Percentiles rank a stretch among this genome's conserved stretches.
These are phyloP conservation scores for Crenuchus spilurus DNA, from an alignment of 2,797 vertebrate species.

Conservation along the genomic window DNA sequence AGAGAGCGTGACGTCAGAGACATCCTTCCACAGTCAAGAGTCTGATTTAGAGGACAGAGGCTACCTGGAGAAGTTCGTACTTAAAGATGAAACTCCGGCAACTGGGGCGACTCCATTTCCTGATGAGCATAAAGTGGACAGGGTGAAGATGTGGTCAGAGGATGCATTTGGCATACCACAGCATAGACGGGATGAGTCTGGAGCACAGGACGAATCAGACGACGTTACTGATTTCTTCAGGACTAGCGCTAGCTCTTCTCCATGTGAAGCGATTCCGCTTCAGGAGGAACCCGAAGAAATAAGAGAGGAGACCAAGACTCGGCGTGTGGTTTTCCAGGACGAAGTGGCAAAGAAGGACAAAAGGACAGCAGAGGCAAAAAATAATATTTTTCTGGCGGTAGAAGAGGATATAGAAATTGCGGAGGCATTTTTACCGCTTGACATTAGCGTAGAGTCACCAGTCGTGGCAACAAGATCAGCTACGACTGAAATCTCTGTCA, in stretches of 20 bases:
- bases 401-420: conserved; percentile 19
- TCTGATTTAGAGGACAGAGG: conserved; percentile 88
- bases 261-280: conserved; percentile 57
- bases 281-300: conserved; percentile 50
- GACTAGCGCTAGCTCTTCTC: conserved; percentile 73
- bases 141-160: conserved; percentile 54
- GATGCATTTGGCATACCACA: conserved; percentile 61
- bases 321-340: conserved; percentile 38
- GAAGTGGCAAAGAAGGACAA: neutral
- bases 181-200: conserved; percentile 21
- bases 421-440: conserved; percentile 39
- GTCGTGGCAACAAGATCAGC: conserved; percentile 20
- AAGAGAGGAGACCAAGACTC: conserved; percentile 22
- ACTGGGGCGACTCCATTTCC: conserved; percentile 40
- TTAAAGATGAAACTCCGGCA: conserved; percentile 86
- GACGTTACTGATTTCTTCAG: conserved; percentile 79
- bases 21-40: conserved; percentile 84
- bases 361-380: neutral
- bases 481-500: conserved; percentile 7
- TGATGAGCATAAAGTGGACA: conserved; percentile 51
- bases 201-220: conserved; percentile 53
- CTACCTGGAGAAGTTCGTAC: conserved; percentile 91
- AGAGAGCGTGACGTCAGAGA: conserved; percentile 83
- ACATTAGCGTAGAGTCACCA: conserved; percentile 24
- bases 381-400: neutral